Percentiles rank a stretch among this genome's conserved stretches.
phyloP scores from a whole-genome alignment of 2,113 vertebrate genomes.

The human (Homo sapiens) region GRCh38 chr4:101434501-101435000 shows the following conservation, averaged over 20 bases:
- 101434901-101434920: background rate
- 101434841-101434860: background rate
- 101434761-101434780: background rate
- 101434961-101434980: background rate
- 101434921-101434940: background rate
- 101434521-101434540: background rate
- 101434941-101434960: background rate
- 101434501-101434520: background rate
- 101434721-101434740: background rate
- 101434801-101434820: background rate
- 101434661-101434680: background rate
- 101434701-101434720: background rate
- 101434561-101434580: too few relatives aligned
- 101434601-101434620: background rate
- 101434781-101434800: background rate
- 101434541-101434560: background rate
- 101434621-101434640: background rate
- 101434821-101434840: background rate
- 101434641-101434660: background rate
- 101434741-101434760: background rate
- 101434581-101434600: background rate
- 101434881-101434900: background rate
- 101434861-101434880: background rate
- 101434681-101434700: background rate
- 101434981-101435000: slow-evolving; percentile 14